Evolutionary conservation across 2,113 vertebrate genomes (phyloP).

Genomic region (Apodemus sylvaticus): DNA sequence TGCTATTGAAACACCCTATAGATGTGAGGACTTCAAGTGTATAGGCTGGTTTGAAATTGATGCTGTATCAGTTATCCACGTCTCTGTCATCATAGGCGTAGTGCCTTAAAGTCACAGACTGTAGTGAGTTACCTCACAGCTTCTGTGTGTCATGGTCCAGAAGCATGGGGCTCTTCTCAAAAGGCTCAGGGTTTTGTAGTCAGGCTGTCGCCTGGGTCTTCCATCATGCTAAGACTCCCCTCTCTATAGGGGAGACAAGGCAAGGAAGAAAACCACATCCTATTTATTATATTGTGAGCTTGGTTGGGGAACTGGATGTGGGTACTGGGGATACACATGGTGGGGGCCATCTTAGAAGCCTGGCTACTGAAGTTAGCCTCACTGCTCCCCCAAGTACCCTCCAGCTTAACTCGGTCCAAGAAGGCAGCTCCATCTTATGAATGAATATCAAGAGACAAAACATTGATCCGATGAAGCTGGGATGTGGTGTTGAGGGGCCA

Average conservation of each 20-base stretch:
- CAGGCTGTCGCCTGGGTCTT: neutral
- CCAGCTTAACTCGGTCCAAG: neutral
- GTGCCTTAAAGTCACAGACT: neutral
- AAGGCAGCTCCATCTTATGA: neutral
- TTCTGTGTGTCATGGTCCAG: neutral
- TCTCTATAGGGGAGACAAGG: neutral
- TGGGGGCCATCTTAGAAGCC: neutral
- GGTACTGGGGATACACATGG: rapidly evolving
- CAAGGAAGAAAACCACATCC: neutral
- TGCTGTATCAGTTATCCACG: too few species aligned
- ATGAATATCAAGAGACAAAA: neutral
- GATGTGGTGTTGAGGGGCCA: neutral
- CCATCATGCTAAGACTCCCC: neutral
- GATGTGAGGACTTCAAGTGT: neutral
- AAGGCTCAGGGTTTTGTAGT: neutral
- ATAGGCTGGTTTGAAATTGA: neutral
- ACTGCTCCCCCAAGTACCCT: neutral
- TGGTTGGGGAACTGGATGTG: neutral
- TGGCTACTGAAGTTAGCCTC: neutral
- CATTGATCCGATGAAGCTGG: rapidly evolving
- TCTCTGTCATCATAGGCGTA: neutral
- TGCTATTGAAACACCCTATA: neutral
- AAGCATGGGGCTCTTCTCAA: neutral
- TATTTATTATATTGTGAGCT: neutral
- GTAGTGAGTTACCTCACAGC: too few species aligned